These are phyloP conservation scores for Ictalurus furcatus DNA, from an alignment of 2,113 vertebrate genomes.

Conservation along the genomic window DNA sequence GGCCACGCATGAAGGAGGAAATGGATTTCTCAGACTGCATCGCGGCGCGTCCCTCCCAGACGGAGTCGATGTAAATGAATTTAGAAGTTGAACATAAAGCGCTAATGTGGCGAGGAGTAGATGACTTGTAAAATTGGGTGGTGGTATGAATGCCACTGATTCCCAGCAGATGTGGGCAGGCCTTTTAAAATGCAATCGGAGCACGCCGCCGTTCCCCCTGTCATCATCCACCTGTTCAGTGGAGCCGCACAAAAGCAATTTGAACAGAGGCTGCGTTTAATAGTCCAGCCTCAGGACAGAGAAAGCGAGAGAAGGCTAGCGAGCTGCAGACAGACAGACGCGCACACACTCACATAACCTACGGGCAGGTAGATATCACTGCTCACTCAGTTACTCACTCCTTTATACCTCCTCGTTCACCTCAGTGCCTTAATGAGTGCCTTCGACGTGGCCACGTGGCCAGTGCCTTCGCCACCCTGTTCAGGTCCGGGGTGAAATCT, in stretches of 20 bases:
- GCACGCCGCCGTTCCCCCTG: slow-evolving; percentile 9
- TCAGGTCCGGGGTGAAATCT: neutral
- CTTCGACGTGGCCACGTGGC: slow-evolving; percentile 45
- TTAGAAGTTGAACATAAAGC: slow-evolving; percentile 43
- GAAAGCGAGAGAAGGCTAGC: slow-evolving; percentile 33
- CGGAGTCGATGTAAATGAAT: slow-evolving; percentile 50
- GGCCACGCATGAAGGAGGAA: slow-evolving; percentile 13
- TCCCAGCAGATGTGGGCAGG: slow-evolving; percentile 39
- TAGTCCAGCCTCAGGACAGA: slow-evolving; percentile 49
- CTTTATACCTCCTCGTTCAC: neutral
- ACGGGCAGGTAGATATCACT: slow-evolving; percentile 52
- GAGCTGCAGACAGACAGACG: slow-evolving; percentile 29
- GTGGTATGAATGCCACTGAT: slow-evolving; percentile 54
- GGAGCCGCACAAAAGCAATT: slow-evolving; percentile 57
- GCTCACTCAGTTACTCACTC: neutral
- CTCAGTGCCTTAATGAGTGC: slow-evolving; percentile 48
- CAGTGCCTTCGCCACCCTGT: neutral
- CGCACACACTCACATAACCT: slow-evolving; percentile 23
- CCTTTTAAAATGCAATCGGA: slow-evolving; percentile 51
- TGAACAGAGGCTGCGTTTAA: slow-evolving; percentile 52
- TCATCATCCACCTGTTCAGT: slow-evolving; percentile 58
- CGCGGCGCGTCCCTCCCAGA: neutral
- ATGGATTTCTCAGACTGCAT: slow-evolving; percentile 13
- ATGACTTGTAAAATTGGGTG: slow-evolving; percentile 53
- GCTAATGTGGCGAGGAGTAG: slow-evolving; percentile 38